A percentile compares a stretch with the other conserved stretches of the same genome.
phyloP scores from a whole-genome alignment of 2,797 vertebrate genomes.

The Phataginus tetradactyla region DNA sequence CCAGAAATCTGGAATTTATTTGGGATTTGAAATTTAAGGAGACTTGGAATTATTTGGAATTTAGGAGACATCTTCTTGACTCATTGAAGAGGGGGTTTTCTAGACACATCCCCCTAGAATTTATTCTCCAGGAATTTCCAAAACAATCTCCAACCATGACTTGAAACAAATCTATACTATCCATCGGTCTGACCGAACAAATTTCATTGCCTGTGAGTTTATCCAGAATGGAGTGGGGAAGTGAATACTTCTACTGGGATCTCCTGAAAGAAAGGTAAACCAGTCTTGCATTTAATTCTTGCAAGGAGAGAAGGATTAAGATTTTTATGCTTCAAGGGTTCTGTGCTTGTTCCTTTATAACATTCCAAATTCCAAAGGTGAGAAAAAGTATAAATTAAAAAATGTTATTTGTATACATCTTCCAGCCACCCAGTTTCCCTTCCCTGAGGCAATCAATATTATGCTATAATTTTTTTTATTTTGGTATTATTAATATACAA shows the following conservation, averaged over 20 bases:
- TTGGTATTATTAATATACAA: too few species aligned
- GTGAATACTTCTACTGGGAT: neutral
- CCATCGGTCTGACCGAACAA: neutral
- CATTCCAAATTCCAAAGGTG: neutral
- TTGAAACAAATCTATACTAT: constrained; percentile 15
- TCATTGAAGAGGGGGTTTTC: neutral
- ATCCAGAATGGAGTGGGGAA: neutral
- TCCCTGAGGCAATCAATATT: neutral
- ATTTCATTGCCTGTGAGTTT: neutral
- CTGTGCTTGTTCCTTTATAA: neutral
- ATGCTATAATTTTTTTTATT: neutral
- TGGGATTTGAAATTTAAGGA: neutral
- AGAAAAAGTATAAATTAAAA: neutral
- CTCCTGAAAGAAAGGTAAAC: neutral
- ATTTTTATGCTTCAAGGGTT: neutral
- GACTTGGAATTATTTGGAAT: neutral
- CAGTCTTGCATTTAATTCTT: neutral
- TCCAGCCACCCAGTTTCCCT: neutral
- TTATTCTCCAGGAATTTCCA: constrained; percentile 23
- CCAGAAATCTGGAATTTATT: neutral
- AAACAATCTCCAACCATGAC: neutral
- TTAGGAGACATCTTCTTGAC: neutral
- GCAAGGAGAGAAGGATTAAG: neutral
- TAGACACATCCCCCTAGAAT: neutral
- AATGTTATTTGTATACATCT: neutral